Evolutionary conservation across 2,113 vertebrate genomes (phyloP).

Genomic region (Larimichthys polyactis): DNA sequence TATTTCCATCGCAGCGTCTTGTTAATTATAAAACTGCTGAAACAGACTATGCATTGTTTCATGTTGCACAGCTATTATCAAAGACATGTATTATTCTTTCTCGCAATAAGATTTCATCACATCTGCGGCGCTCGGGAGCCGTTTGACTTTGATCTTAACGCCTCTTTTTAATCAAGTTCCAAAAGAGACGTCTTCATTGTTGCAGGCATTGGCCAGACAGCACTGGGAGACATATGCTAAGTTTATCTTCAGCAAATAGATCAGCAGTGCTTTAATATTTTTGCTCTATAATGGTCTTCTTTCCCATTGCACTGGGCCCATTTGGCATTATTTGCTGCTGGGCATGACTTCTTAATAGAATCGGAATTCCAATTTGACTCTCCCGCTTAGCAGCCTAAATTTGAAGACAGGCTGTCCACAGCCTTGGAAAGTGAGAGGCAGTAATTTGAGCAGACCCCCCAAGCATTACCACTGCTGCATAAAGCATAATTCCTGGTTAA

Average conservation of each 20-base stretch:
- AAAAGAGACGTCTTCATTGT: constrained; percentile 79
- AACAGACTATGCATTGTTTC: constrained; percentile 74
- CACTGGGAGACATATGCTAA: constrained; percentile 80
- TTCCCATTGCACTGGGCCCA: constrained; percentile 77
- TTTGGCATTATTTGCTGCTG: constrained; percentile 84
- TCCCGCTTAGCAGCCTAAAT: constrained; percentile 83
- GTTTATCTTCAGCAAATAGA: constrained; percentile 84
- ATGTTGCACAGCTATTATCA: constrained; percentile 74
- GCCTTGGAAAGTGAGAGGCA: constrained; percentile 74
- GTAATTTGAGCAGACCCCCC: constrained; percentile 76
- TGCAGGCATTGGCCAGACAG: constrained; percentile 69
- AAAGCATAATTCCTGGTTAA: constrained; percentile 73
- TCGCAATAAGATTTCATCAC: constrained; percentile 77
- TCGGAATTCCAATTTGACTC: constrained; percentile 84
- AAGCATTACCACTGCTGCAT: constrained; percentile 74
- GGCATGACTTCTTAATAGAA: constrained; percentile 85
- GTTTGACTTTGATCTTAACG: constrained; percentile 80
- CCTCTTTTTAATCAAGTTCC: constrained; percentile 82
- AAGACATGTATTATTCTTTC: constrained; percentile 72
- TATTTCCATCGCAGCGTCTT: constrained; percentile 53
- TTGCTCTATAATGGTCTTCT: constrained; percentile 79
- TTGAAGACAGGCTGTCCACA: constrained; percentile 80
- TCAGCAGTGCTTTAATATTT: constrained; percentile 79
- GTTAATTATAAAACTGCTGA: constrained; percentile 84
- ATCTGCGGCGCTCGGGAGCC: constrained; percentile 66